phyloP scores from a whole-genome alignment of 2,797 vertebrate genomes.

The Buceros bicornis region DNA sequence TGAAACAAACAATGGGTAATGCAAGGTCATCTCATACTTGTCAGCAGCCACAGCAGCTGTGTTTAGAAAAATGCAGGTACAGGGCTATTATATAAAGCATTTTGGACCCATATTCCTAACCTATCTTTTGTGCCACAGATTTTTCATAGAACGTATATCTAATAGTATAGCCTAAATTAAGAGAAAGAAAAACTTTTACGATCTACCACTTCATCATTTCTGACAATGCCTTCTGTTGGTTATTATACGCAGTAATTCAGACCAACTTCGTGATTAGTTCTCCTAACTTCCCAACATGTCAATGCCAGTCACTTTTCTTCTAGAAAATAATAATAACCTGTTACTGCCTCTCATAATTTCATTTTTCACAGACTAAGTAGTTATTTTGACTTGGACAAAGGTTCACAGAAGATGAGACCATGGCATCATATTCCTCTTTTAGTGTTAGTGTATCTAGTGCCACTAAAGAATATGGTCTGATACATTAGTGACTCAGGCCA shows the following conservation, averaged over 20 bases:
- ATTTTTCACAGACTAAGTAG: slow-evolving; percentile 1
- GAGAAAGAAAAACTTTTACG: background rate
- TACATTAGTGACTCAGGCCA: background rate
- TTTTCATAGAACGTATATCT: background rate
- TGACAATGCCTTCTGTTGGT: background rate
- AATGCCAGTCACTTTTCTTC: background rate
- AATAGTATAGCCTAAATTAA: background rate
- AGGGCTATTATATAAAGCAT: background rate
- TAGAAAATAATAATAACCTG: background rate
- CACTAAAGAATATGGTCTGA: background rate
- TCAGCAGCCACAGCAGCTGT: background rate
- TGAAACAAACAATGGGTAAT: background rate
- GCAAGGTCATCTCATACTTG: slow-evolving; percentile 7
- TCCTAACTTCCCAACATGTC: background rate
- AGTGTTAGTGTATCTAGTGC: background rate
- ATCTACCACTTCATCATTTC: background rate
- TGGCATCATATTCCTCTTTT: background rate
- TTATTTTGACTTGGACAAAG: slow-evolving; percentile 12
- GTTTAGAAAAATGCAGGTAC: background rate
- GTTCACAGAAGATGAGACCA: background rate
- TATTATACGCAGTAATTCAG: background rate
- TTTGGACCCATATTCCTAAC: background rate
- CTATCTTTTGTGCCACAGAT: background rate
- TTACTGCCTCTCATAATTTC: background rate
- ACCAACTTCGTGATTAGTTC: background rate